Evolutionary conservation across 2,888 invertebrate species (phyloP).

Genomic region (Agrochola lota): DNA sequence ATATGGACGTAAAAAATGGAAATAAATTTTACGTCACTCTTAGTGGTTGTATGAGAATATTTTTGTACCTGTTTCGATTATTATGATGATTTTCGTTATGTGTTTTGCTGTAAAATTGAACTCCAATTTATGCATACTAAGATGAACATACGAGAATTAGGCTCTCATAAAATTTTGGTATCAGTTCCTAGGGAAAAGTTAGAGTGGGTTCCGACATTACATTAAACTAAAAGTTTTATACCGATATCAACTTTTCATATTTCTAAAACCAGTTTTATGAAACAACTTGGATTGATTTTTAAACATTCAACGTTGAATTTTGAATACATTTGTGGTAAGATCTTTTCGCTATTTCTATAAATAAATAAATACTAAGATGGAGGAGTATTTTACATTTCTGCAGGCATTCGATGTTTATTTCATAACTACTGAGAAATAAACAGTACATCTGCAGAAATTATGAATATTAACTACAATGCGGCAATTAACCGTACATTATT

Average conservation of each 20-base stretch:
- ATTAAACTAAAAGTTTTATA: constrained; percentile 50
- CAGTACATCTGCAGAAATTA: neutral
- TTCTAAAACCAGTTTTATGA: constrained; percentile 46
- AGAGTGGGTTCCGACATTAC: constrained; percentile 37
- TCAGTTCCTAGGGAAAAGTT: constrained; percentile 13
- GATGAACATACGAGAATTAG: neutral
- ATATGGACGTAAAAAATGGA: constrained; percentile 54
- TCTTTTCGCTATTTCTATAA: constrained; percentile 10
- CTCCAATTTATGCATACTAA: neutral
- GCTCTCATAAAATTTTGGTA: neutral
- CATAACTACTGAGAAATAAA: constrained; percentile 1
- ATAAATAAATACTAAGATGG: constrained; percentile 8
- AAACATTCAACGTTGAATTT: constrained; percentile 28
- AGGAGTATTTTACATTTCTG: constrained; percentile 1
- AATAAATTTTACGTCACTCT: constrained; percentile 54
- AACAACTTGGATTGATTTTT: constrained; percentile 36
- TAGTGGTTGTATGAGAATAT: constrained; percentile 35
- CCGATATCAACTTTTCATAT: constrained; percentile 44
- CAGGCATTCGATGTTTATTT: constrained; percentile 20
- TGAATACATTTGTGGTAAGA: constrained; percentile 20
- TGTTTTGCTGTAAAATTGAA: constrained; percentile 33
- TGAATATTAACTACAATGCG: constrained; percentile 24
- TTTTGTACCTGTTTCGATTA: constrained; percentile 22
- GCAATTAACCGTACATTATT: neutral
- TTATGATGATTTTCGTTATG: constrained; percentile 18